Evolutionary conservation across 1,140 invertebrate species (phyloP).

Genomic region (Anastatus disparis): DNA sequence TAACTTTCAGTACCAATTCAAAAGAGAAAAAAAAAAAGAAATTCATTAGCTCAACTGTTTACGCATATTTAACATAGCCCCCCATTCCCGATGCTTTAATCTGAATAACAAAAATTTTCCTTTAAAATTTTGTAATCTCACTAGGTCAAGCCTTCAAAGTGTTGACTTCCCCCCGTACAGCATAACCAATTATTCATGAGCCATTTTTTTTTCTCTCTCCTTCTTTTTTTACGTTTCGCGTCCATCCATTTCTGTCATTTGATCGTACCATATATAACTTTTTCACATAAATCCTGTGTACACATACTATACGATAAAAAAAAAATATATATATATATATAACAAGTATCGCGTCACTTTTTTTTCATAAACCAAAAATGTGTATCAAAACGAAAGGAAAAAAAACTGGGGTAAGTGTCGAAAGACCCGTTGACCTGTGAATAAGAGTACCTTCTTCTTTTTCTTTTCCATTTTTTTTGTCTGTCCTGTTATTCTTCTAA

Average conservation of each 20-base stretch:
- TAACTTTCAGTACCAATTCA: too few relatives aligned
- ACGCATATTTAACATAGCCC: too few relatives aligned
- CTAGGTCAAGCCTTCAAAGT: too few relatives aligned
- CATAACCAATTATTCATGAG: constrained; percentile 24
- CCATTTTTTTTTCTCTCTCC: background rate
- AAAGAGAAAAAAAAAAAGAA: too few relatives aligned
- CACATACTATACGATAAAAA: background rate
- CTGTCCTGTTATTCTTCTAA: background rate
- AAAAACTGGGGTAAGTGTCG: constrained; percentile 20
- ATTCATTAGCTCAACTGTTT: too few relatives aligned
- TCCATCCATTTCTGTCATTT: too few relatives aligned
- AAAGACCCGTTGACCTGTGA: background rate
- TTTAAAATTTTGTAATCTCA: background rate
- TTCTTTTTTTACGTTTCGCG: too few relatives aligned
- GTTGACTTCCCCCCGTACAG: background rate
- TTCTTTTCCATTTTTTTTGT: background rate
- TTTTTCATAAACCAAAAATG: constrained; percentile 25
- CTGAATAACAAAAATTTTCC: background rate
- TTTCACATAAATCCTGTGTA: constrained; percentile 8
- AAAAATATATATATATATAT: background rate
- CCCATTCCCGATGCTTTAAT: background rate
- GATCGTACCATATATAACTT: constrained; percentile 1
- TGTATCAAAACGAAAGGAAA: background rate
- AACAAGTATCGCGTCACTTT: background rate
- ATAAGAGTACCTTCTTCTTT: too few relatives aligned